These are phyloP conservation scores for Dasypogon diadema DNA, from an alignment of 2,888 invertebrate genomes.

Conservation along the genomic window DNA sequence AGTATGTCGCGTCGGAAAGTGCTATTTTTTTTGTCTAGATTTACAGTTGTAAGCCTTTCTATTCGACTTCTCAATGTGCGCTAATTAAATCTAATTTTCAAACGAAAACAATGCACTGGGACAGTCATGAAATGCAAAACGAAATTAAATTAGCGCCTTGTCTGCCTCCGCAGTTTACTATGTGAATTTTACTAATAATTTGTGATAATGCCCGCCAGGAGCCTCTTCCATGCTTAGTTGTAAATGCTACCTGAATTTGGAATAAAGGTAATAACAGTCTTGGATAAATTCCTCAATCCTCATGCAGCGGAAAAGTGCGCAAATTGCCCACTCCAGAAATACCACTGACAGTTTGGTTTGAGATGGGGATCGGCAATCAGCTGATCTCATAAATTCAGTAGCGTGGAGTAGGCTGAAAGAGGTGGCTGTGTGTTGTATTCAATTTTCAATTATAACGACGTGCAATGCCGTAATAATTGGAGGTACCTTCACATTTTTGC, in stretches of 20 bases:
- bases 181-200: constrained; percentile 35
- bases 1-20: constrained; percentile 27
- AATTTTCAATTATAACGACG: not conserved
- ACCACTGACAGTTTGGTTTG: constrained; percentile 17
- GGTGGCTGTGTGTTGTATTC: not conserved
- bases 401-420: not conserved
- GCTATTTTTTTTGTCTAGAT: constrained; percentile 14
- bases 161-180: no score
- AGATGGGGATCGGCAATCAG: not conserved
- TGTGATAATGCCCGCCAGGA: constrained; percentile 12
- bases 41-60: constrained; percentile 9
- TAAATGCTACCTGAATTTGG: not conserved
- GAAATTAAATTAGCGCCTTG: no score
- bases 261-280: no score
- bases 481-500: constrained; percentile 9
- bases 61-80: not conserved
- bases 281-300: not conserved
- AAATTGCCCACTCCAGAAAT: constrained; percentile 40
- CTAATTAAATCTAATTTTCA: not conserved
- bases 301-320: constrained; percentile 21
- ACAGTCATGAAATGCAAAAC: no score
- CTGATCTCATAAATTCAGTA: constrained; percentile 6
- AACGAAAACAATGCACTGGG: not conserved
- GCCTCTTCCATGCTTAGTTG: not conserved
- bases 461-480: not conserved